Base-by-base conservation (phyloP, 1,140 invertebrate species). In the Zophobas atratus region DNA sequence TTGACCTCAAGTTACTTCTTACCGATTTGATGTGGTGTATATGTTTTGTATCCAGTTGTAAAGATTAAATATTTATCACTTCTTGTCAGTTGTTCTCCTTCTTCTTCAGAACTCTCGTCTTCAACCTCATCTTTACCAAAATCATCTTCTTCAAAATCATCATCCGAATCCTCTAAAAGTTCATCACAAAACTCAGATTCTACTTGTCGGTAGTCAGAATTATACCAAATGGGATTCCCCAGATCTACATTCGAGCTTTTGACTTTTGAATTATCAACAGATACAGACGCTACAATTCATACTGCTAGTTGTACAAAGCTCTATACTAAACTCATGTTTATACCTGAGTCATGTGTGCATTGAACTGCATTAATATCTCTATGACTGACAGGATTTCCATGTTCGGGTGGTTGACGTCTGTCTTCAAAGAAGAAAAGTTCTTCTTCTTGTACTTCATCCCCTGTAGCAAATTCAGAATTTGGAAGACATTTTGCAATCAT, bases 1-100 rank as follows among this genome's bases (percentile, higher is more conserved):
- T 20, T 20, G 20, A 20, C 20, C 20, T 46, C 3, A 46, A 46
- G 8, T 20, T 20, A 20, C n/a, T 51, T n/a, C 43, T 79, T 82
- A 89, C 91, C 94, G 79, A 97, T 94, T 88, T 96, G 94, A 89
- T 97, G 95, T 0, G 95, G 95, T 1, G 94, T 95, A 81, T 94
- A 97, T 0, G 95, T 96, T 86, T 94, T 92, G 5, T 92, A 93
- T 0, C 95, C 95, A 63, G 93, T 95, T 3, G 95, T 96, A 85
- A 96, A 97, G 79, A 97, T 96, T 8, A 97, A 88, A 85, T 93
- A 94, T 84, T 95, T 96, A 77, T 94, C 93, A 6, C 88, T 87
- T 38, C 84, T 72, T 39, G 87, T 84, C 1, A 86, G 75, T 72
- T 80, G 86, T 78, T 89, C 89, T n/a, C 86, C 84, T 38, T 87